Conservation (phyloP, 92 coral and sea anemone genomes). For the Metridium senile region DNA sequence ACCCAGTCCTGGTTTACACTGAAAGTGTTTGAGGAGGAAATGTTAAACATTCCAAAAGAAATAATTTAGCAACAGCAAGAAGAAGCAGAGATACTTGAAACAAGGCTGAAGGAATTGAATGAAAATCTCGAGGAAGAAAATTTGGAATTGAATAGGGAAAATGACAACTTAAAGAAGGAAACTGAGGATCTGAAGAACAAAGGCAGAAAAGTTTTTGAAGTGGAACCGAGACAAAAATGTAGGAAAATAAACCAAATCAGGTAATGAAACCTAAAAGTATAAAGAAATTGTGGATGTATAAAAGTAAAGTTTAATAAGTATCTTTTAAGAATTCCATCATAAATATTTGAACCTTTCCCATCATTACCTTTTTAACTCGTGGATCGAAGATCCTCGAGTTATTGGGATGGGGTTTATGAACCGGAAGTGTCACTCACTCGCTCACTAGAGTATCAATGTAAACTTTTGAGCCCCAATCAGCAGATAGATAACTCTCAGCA, state of each 20-base stretch:
- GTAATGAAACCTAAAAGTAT: too few relatives aligned
- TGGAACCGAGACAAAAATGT: not conserved
- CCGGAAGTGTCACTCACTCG: too few relatives aligned
- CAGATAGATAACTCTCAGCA: too few relatives aligned
- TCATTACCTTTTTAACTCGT: too few relatives aligned
- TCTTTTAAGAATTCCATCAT: too few relatives aligned
- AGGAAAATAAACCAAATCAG: conserved; percentile 5
- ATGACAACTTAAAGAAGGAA: not conserved
- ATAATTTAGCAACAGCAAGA: not conserved
- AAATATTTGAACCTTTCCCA: too few relatives aligned
- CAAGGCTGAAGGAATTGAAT: not conserved
- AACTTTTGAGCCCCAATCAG: too few relatives aligned
- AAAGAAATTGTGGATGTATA: too few relatives aligned
- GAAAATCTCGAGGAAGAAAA: conserved; percentile 4
- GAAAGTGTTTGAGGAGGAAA: conserved; percentile 7
- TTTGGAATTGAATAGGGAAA: not conserved
- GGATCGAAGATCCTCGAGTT: too few relatives aligned
- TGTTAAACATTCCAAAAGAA: not conserved
- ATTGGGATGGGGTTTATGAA: too few relatives aligned
- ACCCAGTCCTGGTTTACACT: not conserved
- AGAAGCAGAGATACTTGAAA: not conserved
- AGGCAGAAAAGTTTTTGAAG: not conserved
- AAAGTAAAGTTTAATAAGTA: too few relatives aligned
- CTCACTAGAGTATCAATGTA: too few relatives aligned
- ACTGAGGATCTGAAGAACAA: not conserved